phyloP scores from a whole-genome alignment of 2,797 vertebrate genomes.

The Zalophus californianus region DNA sequence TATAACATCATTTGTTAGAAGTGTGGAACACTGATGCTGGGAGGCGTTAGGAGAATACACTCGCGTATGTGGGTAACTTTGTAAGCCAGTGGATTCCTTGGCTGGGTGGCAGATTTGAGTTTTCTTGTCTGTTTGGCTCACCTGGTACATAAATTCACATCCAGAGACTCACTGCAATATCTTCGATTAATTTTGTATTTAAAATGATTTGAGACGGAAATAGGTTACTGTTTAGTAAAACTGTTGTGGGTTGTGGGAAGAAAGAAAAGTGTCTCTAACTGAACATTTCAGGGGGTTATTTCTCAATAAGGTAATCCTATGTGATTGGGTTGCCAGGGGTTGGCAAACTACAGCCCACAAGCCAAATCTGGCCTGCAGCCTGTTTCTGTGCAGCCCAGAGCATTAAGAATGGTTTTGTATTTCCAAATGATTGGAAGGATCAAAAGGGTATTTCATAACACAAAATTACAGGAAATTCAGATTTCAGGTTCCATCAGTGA shows the following conservation, averaged over 20 bases:
- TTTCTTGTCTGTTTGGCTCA: background rate
- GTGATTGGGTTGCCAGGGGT: background rate
- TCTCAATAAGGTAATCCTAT: background rate
- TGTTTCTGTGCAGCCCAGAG: background rate
- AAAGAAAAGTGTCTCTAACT: background rate
- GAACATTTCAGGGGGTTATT: background rate
- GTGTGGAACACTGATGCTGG: background rate
- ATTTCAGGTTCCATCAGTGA: background rate
- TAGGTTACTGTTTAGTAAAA: background rate
- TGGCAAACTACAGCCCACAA: background rate
- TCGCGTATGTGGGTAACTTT: background rate
- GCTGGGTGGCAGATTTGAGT: background rate
- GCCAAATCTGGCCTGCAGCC: background rate
- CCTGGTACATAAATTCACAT: background rate
- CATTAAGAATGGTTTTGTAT: background rate
- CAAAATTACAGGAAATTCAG: background rate
- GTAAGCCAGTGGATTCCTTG: background rate
- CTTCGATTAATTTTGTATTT: background rate
- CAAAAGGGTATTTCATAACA: background rate
- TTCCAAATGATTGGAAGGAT: background rate
- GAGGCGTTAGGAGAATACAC: background rate
- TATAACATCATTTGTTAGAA: background rate
- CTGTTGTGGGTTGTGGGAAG: background rate
- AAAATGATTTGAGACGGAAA: slow-evolving; percentile 1
- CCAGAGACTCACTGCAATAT: background rate